Evolutionary conservation across 2,113 vertebrate species (phyloP), one percentile per base, ranked within the genome.

Genomic region (Chloropsis hardwickii): DNA sequence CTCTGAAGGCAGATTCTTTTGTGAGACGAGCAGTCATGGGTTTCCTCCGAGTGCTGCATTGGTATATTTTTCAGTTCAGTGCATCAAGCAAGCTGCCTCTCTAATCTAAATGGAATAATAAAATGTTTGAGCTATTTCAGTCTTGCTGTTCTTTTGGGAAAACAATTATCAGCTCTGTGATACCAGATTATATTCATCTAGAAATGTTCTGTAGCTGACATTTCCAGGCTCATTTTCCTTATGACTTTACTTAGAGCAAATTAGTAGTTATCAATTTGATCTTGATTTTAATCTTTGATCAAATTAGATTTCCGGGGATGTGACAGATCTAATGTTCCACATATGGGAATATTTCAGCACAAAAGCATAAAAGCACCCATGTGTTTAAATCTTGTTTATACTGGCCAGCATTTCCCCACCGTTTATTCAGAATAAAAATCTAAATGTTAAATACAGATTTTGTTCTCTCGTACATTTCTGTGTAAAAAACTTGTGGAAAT

Each of bases 61-160:
- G 79, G 81, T 92, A 10, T 73, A 67, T 92, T 88, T 94, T 93
- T 95, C 88, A 60, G 60, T 83, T 77, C 61, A 92, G 64, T 81
- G 85, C 56, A 81, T 77, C 88, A 86, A 67, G 73, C 77, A 92
- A 83, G 56, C 48, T 93, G 56, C 29, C 48, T 70, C 65, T 88
- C 35, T 71, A 81, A 94, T 84, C 83, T 84, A 93, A 96, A 94
- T 92, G 65, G 82, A 96, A 95, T 94, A 95, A 94, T 94, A 86
- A 97, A 95, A 84, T 81, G 88, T 92, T 88, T 67, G 90, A 94
- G 92, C 90, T 96, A 83, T 97, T 95, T 96, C 88, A 81, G 88
- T 88, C 93, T 81, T 86, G 72, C 92, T 93, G 47, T 94, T 94
- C 95, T 96, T 96, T 90, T 80, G 60, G 87, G 87, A 84, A 91